These are phyloP conservation scores for Macroramphosus scolopax DNA, from an alignment of 2,797 vertebrate species.

Conservation along the genomic window DNA sequence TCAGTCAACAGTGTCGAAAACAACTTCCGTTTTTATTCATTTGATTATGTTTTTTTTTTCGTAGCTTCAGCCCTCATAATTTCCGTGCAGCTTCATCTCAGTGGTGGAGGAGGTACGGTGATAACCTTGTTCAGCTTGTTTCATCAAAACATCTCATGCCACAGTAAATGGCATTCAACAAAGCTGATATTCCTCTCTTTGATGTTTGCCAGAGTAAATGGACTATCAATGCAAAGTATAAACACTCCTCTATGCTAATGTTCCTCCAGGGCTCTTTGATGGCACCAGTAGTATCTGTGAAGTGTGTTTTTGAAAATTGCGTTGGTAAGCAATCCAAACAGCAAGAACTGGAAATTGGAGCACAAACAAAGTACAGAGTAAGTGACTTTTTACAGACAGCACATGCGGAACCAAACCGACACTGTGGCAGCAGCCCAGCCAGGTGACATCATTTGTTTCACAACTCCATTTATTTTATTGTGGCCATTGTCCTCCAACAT, in stretches of 20 bases:
- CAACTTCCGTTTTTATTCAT: constrained; percentile 37
- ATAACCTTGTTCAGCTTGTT: constrained; percentile 47
- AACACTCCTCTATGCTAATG: constrained; percentile 72
- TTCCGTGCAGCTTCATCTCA: constrained; percentile 33
- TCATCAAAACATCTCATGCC: constrained; percentile 58
- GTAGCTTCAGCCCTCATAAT: constrained; percentile 15
- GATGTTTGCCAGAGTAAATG: constrained; percentile 75
- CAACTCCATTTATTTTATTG: constrained; percentile 70
- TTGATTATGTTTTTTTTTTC: constrained; percentile 25
- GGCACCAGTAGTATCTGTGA: constrained; percentile 61
- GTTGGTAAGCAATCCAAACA: constrained; percentile 64
- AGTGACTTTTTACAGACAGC: constrained; percentile 52
- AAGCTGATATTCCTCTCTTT: constrained; percentile 65
- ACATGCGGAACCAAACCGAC: constrained; percentile 13
- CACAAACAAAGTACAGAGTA: constrained; percentile 42
- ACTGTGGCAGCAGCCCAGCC: constrained; percentile 57
- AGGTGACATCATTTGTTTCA: constrained; percentile 75
- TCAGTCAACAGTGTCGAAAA: constrained; percentile 18
- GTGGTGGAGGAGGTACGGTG: constrained; percentile 26
- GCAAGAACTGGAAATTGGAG: constrained; percentile 52
- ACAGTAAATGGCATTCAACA: constrained; percentile 61
- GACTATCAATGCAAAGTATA: constrained; percentile 71
- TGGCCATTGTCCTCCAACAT: constrained; percentile 64
- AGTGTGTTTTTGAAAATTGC: constrained; percentile 76
- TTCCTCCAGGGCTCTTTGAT: constrained; percentile 68